Evolutionary conservation across 2,113 vertebrate species (phyloP).

Genomic region (Propithecus coquereli): DNA sequence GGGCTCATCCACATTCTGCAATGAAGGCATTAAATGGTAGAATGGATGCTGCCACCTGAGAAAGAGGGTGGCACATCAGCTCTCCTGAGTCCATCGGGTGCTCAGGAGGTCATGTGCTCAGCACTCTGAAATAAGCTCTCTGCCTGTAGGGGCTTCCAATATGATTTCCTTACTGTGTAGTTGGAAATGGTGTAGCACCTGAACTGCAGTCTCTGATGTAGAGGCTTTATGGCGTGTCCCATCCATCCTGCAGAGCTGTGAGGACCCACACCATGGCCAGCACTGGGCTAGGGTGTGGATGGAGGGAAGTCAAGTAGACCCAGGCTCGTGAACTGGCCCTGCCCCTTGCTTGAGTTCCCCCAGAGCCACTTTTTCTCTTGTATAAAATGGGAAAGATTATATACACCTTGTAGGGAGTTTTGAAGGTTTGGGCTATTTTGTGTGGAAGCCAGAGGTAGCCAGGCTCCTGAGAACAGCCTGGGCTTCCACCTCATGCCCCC

Average conservation of each 20-base stretch:
- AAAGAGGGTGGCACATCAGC: background rate
- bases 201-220: background rate
- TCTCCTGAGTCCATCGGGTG: rapidly evolving
- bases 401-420: background rate
- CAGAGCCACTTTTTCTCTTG: background rate
- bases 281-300: rapidly evolving
- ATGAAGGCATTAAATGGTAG: background rate
- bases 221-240: background rate
- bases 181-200: background rate
- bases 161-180: background rate
- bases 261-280: background rate
- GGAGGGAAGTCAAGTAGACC: background rate
- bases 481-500: background rate
- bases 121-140: background rate
- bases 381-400: background rate
- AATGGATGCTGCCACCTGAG: background rate
- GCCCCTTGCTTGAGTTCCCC: background rate
- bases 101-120: background rate
- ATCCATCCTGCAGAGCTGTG: rapidly evolving
- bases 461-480: background rate
- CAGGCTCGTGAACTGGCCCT: background rate
- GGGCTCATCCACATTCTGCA: rapidly evolving
- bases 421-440: background rate
- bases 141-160: background rate
- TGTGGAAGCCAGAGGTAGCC: background rate